Evolutionary conservation across 2,888 invertebrate genomes (phyloP).

Genomic region (Ormia ochracea): DNA sequence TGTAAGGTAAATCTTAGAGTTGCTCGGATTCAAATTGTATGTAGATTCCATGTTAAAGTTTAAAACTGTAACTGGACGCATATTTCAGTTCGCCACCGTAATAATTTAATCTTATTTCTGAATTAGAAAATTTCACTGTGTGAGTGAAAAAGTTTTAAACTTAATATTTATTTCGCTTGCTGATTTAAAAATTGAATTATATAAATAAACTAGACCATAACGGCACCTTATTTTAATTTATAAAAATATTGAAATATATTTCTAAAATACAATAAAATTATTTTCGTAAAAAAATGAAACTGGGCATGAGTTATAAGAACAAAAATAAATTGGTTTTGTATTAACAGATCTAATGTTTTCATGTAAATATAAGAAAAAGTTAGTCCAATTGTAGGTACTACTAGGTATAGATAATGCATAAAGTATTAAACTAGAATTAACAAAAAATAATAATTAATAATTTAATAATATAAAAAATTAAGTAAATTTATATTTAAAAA

Average conservation of each 20-base stretch:
- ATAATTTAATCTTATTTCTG: no score
- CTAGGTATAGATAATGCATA: slow-evolving; percentile 24
- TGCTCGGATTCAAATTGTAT: no score
- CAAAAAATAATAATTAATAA: slow-evolving; percentile 49
- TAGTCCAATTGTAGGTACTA: slow-evolving; percentile 29
- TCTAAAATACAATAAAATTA: not conserved
- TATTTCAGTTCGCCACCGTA: no score
- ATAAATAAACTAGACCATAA: slow-evolving; percentile 35
- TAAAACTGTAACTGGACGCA: no score
- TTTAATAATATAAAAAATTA: slow-evolving; percentile 37
- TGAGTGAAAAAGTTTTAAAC: no score
- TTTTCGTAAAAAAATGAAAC: slow-evolving; percentile 32
- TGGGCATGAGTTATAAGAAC: slow-evolving; percentile 31
- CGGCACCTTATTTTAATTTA: slow-evolving; percentile 46
- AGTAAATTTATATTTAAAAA: slow-evolving; percentile 48
- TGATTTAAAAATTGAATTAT: not conserved
- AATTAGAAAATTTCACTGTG: no score
- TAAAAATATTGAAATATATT: slow-evolving; percentile 28
- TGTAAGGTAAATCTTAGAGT: no score
- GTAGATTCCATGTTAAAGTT: no score
- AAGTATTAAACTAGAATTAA: slow-evolving; percentile 50
- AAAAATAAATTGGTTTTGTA: slow-evolving; percentile 15
- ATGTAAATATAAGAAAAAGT: slow-evolving; percentile 11
- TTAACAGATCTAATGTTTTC: not conserved
- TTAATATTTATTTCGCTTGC: no score